phyloP scores from a whole-genome alignment of 2,888 invertebrate genomes.

The Eilema depressum region DNA sequence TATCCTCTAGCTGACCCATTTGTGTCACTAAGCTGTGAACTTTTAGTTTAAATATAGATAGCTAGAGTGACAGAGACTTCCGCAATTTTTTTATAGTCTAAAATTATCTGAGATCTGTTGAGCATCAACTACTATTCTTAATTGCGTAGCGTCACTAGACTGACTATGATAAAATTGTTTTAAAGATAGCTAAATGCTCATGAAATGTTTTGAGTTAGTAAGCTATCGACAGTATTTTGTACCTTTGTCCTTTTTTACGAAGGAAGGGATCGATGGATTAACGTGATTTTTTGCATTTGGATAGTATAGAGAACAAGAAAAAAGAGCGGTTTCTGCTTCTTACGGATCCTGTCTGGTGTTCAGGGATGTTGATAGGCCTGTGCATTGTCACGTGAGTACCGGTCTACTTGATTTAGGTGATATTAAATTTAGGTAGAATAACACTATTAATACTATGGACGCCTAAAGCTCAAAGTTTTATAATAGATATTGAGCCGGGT shows the following conservation, averaged over 20 bases:
- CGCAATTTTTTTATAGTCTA: conserved; percentile 40
- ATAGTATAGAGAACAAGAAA: neutral
- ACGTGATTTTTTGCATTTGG: neutral
- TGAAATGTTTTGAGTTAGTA: neutral
- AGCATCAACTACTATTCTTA: conserved; percentile 3
- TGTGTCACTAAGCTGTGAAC: conserved; percentile 58
- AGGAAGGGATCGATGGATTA: neutral
- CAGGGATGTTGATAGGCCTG: too few relatives aligned
- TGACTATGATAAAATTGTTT: neutral
- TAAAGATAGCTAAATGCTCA: neutral
- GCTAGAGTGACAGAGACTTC: conserved; percentile 59
- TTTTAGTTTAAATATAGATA: conserved; percentile 63
- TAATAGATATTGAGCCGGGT: conserved; percentile 58
- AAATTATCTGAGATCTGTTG: conserved; percentile 32
- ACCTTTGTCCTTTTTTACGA: neutral
- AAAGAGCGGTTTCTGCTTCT: too few relatives aligned
- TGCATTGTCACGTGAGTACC: too few relatives aligned
- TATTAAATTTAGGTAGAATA: too few relatives aligned
- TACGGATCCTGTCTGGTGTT: too few relatives aligned
- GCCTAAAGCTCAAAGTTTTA: conserved; percentile 18
- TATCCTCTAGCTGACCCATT: conserved; percentile 59
- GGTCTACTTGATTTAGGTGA: too few relatives aligned
- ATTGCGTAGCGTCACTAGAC: conserved; percentile 15
- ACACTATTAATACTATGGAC: too few relatives aligned
- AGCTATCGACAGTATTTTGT: neutral